These are phyloP conservation scores for Nasonia vitripennis DNA, from an alignment of 1,140 invertebrate species.

Conservation along the genomic window DNA sequence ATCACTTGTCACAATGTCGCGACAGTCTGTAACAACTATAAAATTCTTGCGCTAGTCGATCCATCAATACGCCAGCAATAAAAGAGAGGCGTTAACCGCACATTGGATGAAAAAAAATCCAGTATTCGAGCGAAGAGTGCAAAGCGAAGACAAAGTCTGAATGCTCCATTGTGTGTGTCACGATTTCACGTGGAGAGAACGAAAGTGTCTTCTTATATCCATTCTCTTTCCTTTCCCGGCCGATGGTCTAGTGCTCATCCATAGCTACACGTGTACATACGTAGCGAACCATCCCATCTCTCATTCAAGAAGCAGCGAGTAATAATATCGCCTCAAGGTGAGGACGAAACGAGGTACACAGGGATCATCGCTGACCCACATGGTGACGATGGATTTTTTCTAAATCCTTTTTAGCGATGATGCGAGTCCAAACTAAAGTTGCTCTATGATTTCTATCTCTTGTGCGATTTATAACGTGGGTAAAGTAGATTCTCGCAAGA, in stretches of 20 bases:
- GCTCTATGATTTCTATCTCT: no score
- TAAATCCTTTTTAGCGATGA: background rate
- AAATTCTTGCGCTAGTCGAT: conserved; percentile 28
- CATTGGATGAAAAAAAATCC: conserved; percentile 11
- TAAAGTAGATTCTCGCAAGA: background rate
- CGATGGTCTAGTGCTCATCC: background rate
- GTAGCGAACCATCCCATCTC: conserved; percentile 1
- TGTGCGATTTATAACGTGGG: background rate
- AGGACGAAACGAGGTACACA: conserved; percentile 27
- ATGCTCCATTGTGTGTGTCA: conserved; percentile 41
- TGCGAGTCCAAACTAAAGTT: background rate
- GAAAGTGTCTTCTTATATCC: conserved; percentile 47
- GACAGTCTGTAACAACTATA: conserved; percentile 17
- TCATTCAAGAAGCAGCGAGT: conserved; percentile 24
- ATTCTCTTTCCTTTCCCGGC: conserved; percentile 45
- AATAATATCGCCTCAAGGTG: conserved; percentile 44
- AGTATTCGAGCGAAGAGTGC: conserved; percentile 6
- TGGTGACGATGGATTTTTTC: conserved; percentile 3
- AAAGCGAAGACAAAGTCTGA: conserved; percentile 20
- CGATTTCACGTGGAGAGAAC: conserved; percentile 35
- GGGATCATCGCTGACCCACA: conserved; percentile 25
- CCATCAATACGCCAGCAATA: conserved; percentile 17
- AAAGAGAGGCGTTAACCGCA: background rate
- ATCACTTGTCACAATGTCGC: background rate
- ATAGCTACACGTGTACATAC: background rate